Conservation (phyloP, 2,113 vertebrate genomes). For the Dromaius novaehollandiae region DNA sequence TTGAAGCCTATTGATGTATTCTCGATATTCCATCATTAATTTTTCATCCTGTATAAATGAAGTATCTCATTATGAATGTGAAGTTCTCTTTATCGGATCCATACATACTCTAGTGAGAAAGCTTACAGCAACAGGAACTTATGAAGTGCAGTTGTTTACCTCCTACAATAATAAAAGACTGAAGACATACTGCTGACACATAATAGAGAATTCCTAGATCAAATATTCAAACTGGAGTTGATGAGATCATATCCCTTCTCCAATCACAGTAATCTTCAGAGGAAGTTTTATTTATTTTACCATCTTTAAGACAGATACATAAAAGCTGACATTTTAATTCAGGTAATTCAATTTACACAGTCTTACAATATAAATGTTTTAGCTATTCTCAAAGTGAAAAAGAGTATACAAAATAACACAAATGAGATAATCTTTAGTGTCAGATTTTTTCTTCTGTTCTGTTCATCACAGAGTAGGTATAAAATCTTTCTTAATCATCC, state of each 20-base stretch:
- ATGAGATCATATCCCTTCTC: neutral
- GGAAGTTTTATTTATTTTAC: neutral
- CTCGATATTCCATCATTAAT: slow-evolving; percentile 82
- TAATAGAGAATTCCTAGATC: neutral
- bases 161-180: neutral
- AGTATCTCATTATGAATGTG: slow-evolving; percentile 39
- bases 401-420: neutral
- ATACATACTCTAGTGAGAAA: neutral
- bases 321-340: neutral
- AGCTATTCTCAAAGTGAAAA: neutral
- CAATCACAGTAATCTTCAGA: neutral
- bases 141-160: neutral
- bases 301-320: neutral
- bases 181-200: neutral
- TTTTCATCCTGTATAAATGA: slow-evolving; percentile 82
- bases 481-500: neutral
- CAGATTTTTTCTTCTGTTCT: neutral
- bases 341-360: neutral
- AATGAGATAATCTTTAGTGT: neutral
- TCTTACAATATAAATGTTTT: neutral
- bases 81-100: neutral
- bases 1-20: slow-evolving; percentile 87
- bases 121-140: neutral
- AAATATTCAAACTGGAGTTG: neutral
- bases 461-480: neutral